These are phyloP conservation scores for Drosophila sturtevanti DNA, from an alignment of 1,140 invertebrate species.

Conservation along the genomic window DNA sequence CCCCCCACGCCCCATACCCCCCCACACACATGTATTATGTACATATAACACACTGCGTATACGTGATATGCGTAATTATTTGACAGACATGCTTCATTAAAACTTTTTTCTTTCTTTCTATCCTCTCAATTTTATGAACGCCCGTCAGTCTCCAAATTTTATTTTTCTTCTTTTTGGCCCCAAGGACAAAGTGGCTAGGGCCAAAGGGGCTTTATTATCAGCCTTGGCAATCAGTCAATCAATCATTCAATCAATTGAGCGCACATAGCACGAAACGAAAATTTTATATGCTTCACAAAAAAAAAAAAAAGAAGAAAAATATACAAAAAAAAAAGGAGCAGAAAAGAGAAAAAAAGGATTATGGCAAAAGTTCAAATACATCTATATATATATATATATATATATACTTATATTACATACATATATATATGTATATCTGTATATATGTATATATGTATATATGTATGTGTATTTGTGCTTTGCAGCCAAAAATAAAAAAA, in stretches of 20 bases:
- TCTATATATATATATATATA: conserved; percentile 3
- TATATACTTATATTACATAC: not conserved
- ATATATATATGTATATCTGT: not conserved
- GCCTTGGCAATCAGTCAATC: conserved; percentile 52
- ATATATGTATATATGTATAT: not conserved
- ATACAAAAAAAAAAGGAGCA: no score
- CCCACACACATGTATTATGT: no score
- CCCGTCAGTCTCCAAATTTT: not conserved
- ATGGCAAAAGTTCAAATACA: conserved; percentile 60
- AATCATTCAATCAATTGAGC: conserved; percentile 67
- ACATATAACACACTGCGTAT: conserved; percentile 7
- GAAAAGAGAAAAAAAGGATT: conserved; percentile 50
- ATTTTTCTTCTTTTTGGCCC: not conserved
- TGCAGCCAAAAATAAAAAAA: conserved; percentile 62
- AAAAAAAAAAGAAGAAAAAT: not conserved
- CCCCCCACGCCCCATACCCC: no score
- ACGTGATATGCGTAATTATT: conserved; percentile 51
- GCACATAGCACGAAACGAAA: conserved; percentile 32
- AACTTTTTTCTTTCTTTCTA: conserved; percentile 19
- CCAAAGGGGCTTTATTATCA: conserved; percentile 27
- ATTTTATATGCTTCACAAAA: conserved; percentile 14
- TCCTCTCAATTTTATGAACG: no score
- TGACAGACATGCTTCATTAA: conserved; percentile 43
- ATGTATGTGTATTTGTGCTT: not conserved
- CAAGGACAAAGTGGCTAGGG: conserved; percentile 1